A percentile compares a stretch with the other conserved stretches of the same genome.
Evolutionary conservation across 2,113 vertebrate genomes (phyloP).

Genomic region (Ellobius talpinus): DNA sequence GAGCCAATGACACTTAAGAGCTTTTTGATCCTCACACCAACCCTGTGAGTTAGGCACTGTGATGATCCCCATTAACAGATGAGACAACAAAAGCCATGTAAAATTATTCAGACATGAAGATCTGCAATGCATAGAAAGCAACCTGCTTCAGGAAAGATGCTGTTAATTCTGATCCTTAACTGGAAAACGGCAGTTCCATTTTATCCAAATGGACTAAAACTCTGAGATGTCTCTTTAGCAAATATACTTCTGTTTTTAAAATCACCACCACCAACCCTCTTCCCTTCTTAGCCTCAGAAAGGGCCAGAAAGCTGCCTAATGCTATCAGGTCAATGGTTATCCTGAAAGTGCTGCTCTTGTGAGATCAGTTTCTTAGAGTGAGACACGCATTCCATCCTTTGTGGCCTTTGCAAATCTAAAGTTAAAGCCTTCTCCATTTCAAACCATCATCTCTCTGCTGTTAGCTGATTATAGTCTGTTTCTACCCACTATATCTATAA

Average conservation of each 20-base stretch:
- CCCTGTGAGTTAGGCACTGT: not conserved
- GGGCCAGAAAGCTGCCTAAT: slow-evolving; percentile 37
- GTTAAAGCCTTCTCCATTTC: slow-evolving; percentile 21
- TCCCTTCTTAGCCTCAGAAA: slow-evolving; percentile 15
- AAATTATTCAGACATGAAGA: not conserved
- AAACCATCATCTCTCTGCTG: not conserved
- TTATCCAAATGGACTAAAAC: not conserved
- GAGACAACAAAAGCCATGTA: slow-evolving; percentile 7
- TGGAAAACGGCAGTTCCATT: slow-evolving; percentile 2
- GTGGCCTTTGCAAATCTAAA: slow-evolving; percentile 4
- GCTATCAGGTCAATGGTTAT: not conserved
- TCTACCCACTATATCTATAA: not conserved
- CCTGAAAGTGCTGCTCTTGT: slow-evolving; percentile 31
- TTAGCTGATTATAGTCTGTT: not conserved
- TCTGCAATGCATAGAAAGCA: not conserved
- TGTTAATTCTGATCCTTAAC: slow-evolving; percentile 37
- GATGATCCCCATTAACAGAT: not conserved
- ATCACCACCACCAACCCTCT: not conserved
- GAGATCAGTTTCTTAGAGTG: slow-evolving; percentile 2
- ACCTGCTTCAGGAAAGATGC: not conserved
- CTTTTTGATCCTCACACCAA: not conserved
- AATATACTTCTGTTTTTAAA: slow-evolving; percentile 57
- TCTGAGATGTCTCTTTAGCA: not conserved
- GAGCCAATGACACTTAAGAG: not conserved
- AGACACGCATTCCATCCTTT: not conserved